Evolutionary conservation across 2,888 invertebrate species (phyloP), one percentile per base, ranked within the genome.

Genomic region (Cephonodes hylas): DNA sequence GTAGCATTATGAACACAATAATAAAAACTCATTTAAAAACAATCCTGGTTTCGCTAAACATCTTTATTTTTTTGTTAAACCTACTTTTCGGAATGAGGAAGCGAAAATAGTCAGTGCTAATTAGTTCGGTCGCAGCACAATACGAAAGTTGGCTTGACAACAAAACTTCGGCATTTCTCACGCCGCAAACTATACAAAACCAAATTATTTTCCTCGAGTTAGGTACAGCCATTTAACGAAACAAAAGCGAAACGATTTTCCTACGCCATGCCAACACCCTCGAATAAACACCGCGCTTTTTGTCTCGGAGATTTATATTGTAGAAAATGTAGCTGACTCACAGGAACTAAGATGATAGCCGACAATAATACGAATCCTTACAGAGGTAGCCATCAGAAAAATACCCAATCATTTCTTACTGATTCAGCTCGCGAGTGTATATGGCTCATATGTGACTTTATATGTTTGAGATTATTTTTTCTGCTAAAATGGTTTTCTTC

Each of bases 331-430:
- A 57, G 64, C 62, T 42, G 66, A 71, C 64, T 69, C 69, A 66
- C 62, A 64, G 58, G 58, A 64, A 15, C 48, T 58, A 56, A 62
- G 60, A 62, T 58, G 64, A 69, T 63, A 58, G 48, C 63, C 63
- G 62, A 63, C 66, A 70, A 68, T 66, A 66, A 64, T 63, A 68
- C 61, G 62, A 68, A 68, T 66, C 69, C 66, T 53, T 59, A 23
- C 59, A 64, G 63, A 45, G 61, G 45, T 59, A 61, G 58, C 61
- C 60, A 60, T 62, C 58, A 61, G 13, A 42, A 42, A 53, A 62
- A 48, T 53, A 31, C 38, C 34, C 53, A 59, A 48, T 62, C 59
- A 62, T 48, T 44, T 18, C 8, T 22, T 23, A 42, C 27, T 27
- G 58, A 27, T 13, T 58, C 44, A 44, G 42, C 27, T 42, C 2